These are phyloP conservation scores for Oophaga sylvatica DNA, from an alignment of 2,797 vertebrate genomes.

Conservation along the genomic window DNA sequence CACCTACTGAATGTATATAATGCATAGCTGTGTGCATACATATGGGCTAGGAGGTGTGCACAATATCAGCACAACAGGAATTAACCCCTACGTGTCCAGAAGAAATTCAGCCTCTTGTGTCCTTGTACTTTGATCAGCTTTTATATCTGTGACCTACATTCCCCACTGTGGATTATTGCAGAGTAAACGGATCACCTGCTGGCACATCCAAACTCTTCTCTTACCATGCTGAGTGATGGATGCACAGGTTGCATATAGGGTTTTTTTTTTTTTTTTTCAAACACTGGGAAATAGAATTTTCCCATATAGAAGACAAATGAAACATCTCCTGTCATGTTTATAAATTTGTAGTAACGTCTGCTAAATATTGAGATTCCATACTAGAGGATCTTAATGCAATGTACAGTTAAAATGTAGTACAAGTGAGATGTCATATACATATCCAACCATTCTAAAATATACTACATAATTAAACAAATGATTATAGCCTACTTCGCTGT, in stretches of 20 bases:
- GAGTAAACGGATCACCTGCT: constrained; percentile 50
- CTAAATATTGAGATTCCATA: too few relatives aligned
- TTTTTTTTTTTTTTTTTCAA: background rate
- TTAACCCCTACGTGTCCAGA: background rate
- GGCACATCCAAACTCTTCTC: background rate
- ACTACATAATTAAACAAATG: too few relatives aligned
- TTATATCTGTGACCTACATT: background rate
- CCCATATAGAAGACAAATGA: too few relatives aligned
- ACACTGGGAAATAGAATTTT: too few relatives aligned
- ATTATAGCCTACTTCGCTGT: too few relatives aligned
- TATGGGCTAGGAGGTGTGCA: background rate
- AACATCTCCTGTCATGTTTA: too few relatives aligned
- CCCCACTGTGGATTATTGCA: background rate
- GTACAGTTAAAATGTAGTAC: too few relatives aligned
- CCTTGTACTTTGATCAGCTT: constrained; percentile 2
- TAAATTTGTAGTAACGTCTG: too few relatives aligned
- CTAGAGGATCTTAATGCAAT: too few relatives aligned
- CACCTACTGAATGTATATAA: too few relatives aligned
- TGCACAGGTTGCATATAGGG: background rate
- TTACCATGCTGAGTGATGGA: background rate
- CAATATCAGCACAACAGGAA: background rate
- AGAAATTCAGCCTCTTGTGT: background rate
- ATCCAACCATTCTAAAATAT: too few relatives aligned
- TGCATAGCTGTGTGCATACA: background rate
- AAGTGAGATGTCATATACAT: too few relatives aligned